These are phyloP conservation scores for Drosophila longiperda DNA, from an alignment of 2,888 invertebrate genomes.

Conservation along the genomic window DNA sequence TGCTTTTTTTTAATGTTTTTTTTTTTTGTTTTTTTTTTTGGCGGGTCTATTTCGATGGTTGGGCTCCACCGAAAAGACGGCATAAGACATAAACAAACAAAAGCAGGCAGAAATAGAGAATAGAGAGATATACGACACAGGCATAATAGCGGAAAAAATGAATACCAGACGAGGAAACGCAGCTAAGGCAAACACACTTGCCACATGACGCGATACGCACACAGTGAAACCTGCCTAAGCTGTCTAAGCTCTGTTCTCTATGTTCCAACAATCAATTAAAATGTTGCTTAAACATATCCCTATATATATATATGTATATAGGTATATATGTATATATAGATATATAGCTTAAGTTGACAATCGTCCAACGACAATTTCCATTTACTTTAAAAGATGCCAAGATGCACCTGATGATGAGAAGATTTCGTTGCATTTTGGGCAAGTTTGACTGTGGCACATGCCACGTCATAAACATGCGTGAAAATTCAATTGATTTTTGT, in stretches of 20 bases:
- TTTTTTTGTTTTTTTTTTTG: constrained; percentile 14
- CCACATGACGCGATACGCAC: constrained; percentile 34
- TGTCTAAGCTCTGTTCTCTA: not conserved
- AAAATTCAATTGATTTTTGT: constrained; percentile 76
- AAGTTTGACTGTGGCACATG: constrained; percentile 40
- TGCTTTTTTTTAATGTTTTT: not conserved
- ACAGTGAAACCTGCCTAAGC: constrained; percentile 30
- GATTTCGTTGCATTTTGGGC: not conserved
- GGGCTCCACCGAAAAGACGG: constrained; percentile 10
- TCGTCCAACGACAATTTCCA: not conserved
- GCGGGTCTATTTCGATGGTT: constrained; percentile 16
- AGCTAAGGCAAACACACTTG: constrained; percentile 51
- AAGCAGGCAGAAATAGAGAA: constrained; percentile 47
- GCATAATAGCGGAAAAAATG: constrained; percentile 36
- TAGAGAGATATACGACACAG: constrained; percentile 56
- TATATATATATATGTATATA: not conserved
- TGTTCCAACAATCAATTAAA: not conserved
- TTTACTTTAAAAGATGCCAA: not conserved
- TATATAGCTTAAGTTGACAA: not conserved
- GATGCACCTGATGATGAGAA: not conserved
- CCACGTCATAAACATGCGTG: constrained; percentile 74
- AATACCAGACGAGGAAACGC: constrained; percentile 59
- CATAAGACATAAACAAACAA: constrained; percentile 74
- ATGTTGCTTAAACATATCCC: not conserved
- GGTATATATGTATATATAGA: too few relatives aligned